phyloP scores from a whole-genome alignment of 2,113 vertebrate genomes.

The Protomyctophum bolini region DNA sequence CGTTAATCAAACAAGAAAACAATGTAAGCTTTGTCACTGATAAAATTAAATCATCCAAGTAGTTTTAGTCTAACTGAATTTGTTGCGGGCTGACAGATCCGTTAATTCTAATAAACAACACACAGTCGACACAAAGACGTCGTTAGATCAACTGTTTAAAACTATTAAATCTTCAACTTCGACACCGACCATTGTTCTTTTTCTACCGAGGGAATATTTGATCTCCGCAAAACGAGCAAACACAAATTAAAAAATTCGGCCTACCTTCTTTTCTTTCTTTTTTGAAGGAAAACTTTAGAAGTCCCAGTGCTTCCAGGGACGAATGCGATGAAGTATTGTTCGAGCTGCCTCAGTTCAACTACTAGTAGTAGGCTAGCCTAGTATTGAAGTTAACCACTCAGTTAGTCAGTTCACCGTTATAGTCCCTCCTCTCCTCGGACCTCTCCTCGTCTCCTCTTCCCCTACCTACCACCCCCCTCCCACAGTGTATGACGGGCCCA shows the following conservation, averaged over 20 bases:
- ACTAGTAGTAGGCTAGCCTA: not conserved
- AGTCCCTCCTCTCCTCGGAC: slow-evolving; percentile 4
- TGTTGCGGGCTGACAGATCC: not conserved
- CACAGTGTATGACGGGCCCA: no score
- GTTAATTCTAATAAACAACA: slow-evolving; percentile 28
- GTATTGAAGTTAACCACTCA: not conserved
- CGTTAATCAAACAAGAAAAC: slow-evolving; percentile 45
- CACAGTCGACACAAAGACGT: not conserved
- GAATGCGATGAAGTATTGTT: not conserved
- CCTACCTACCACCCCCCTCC: no score
- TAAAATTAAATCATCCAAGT: slow-evolving; percentile 20
- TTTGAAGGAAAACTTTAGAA: not conserved
- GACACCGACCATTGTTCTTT: not conserved
- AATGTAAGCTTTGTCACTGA: slow-evolving; percentile 41
- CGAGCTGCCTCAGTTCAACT: not conserved
- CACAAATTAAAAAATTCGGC: not conserved
- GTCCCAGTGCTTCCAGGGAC: not conserved
- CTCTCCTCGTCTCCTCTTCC: no score
- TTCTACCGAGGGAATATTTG: not conserved
- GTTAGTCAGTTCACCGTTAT: not conserved
- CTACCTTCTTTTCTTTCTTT: slow-evolving; percentile 38
- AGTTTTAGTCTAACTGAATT: slow-evolving; percentile 10
- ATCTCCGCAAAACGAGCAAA: not conserved
- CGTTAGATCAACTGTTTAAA: not conserved
- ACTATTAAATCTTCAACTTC: not conserved